Percentiles rank a stretch among this genome's conserved stretches.
These are phyloP conservation scores for Phenganax stokvisi DNA, from an alignment of 92 coral and sea anemone genomes.

Conservation along the genomic window DNA sequence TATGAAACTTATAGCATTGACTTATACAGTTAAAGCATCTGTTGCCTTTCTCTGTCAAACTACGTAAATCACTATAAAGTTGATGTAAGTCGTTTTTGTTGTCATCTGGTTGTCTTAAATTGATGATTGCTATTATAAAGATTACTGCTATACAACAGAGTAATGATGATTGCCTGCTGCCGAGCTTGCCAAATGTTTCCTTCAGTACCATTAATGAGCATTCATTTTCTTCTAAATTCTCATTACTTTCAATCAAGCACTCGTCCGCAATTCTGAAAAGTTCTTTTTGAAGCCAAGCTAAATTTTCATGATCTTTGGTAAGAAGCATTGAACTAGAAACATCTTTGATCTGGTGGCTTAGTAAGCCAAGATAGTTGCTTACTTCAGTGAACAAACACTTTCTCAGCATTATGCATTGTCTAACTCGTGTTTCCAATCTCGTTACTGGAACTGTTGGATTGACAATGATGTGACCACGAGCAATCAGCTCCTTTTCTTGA, in stretches of 20 bases:
- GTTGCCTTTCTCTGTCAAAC: background rate
- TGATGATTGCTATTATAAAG: background rate
- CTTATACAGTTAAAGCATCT: background rate
- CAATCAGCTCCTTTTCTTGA: constrained; percentile 78
- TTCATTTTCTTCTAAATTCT: background rate
- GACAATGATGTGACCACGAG: constrained; percentile 70
- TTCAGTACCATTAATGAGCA: constrained; percentile 12
- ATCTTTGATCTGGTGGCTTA: constrained; percentile 12
- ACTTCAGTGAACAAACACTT: constrained; percentile 13
- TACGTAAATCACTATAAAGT: background rate
- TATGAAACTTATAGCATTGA: constrained; percentile 27
- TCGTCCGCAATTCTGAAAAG: constrained; percentile 6
- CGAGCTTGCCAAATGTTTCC: background rate
- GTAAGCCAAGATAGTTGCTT: background rate
- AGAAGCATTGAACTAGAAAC: background rate
- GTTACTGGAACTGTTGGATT: constrained; percentile 50
- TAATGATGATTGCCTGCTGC: constrained; percentile 19
- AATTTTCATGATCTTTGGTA: background rate
- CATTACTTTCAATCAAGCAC: background rate
- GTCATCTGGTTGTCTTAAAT: background rate
- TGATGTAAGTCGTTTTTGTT: background rate
- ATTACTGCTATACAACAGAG: constrained; percentile 6
- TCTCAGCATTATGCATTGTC: constrained; percentile 22
- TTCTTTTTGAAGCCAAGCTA: constrained; percentile 24
- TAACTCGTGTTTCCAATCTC: constrained; percentile 21